Percentiles rank a stretch among this genome's conserved stretches.
phyloP scores from a whole-genome alignment of 1,140 invertebrate genomes.

The Scaptomyza montana region DNA sequence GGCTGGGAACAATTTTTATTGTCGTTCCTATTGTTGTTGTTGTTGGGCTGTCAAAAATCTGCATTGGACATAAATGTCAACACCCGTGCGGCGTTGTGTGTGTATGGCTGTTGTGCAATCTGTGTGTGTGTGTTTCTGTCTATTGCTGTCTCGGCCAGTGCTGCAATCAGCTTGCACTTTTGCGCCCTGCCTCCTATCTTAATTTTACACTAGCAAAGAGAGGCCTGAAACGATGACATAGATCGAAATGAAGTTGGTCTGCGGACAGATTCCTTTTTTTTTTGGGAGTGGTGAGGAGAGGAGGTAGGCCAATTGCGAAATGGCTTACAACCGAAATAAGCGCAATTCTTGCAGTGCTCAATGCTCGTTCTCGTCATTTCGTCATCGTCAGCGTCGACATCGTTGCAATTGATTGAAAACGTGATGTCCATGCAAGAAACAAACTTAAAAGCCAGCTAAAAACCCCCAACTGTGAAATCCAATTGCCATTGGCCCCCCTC shows the following conservation, averaged over 20 bases:
- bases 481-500: background rate
- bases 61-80: slow-evolving; percentile 82
- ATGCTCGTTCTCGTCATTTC: slow-evolving; percentile 14
- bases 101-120: slow-evolving; percentile 34
- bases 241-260: slow-evolving; percentile 35
- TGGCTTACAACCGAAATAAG: slow-evolving; percentile 77
- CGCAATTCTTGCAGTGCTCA: slow-evolving; percentile 43
- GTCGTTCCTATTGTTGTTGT: slow-evolving; percentile 49
- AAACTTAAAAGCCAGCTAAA: slow-evolving; percentile 71
- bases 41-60: slow-evolving; percentile 70
- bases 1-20: slow-evolving; percentile 66
- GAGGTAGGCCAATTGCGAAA: slow-evolving; percentile 66
- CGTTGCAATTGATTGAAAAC: slow-evolving; percentile 82
- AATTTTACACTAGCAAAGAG: slow-evolving; percentile 53
- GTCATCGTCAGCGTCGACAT: slow-evolving; percentile 34
- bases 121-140: slow-evolving; percentile 11
- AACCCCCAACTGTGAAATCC: slow-evolving; percentile 1
- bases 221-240: slow-evolving; percentile 52
- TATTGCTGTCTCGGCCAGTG: slow-evolving; percentile 66
- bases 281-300: too few relatives aligned
- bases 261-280: slow-evolving; percentile 53
- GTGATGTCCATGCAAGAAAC: slow-evolving; percentile 81
- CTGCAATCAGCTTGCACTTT: slow-evolving; percentile 76
- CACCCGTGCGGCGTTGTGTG: slow-evolving; percentile 61
- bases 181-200: slow-evolving; percentile 67